Percentiles rank a stretch among this genome's conserved stretches.
These are phyloP conservation scores for Eulemur rubriventer DNA, from an alignment of 2,797 vertebrate species.

Conservation along the genomic window DNA sequence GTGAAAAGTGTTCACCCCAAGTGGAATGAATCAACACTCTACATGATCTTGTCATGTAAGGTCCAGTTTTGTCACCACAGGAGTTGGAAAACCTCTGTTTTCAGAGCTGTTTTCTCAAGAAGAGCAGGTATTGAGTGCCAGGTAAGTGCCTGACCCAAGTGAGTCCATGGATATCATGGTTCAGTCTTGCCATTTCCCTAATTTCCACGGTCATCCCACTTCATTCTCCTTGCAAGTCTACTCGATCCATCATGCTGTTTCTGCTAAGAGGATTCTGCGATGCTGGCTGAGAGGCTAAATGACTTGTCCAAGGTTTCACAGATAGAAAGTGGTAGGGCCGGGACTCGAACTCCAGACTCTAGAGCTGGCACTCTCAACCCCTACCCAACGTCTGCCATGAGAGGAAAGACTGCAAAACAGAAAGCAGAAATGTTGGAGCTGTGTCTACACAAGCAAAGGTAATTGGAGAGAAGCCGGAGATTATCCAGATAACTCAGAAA, in stretches of 20 bases:
- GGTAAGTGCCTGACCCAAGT: not conserved
- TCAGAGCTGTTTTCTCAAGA: not conserved
- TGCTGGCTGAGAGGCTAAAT: not conserved
- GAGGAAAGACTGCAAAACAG: not conserved
- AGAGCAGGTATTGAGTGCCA: not conserved
- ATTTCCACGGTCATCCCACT: not conserved
- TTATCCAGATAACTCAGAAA: constrained; percentile 17
- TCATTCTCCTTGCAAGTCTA: not conserved
- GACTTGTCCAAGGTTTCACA: not conserved
- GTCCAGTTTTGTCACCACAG: not conserved
- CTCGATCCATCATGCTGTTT: not conserved
- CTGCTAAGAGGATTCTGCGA: not conserved
- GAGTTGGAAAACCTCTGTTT: not conserved
- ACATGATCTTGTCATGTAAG: not conserved
- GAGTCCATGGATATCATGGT: accelerated
- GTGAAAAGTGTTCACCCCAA: not conserved
- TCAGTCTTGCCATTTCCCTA: not conserved
- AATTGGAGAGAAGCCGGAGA: not conserved
- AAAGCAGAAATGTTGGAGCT: not conserved
- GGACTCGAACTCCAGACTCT: not conserved
- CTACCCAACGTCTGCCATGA: not conserved
- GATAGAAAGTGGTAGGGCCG: not conserved
- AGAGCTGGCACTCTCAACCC: not conserved
- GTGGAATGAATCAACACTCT: not conserved
- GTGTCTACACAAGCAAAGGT: not conserved